Evolutionary conservation across 2,797 vertebrate species (phyloP).

Genomic region (Enteromius anoplus): DNA sequence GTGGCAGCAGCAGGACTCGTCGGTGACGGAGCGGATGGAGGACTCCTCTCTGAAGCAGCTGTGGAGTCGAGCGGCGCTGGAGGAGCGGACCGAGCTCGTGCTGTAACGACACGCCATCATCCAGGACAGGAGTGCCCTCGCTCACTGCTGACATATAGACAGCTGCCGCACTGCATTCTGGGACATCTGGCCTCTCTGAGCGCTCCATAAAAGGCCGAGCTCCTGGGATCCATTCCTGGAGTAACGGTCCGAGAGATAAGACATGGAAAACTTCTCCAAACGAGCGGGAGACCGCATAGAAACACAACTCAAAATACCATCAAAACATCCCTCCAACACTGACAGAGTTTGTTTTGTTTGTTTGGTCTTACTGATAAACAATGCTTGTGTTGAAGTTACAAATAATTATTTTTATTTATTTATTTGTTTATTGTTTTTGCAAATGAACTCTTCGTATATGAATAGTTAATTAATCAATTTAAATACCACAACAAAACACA

Average conservation of each 20-base stretch:
- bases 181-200: constrained; percentile 59
- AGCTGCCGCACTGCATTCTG: constrained; percentile 67
- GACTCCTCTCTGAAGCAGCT: constrained; percentile 67
- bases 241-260: constrained; percentile 77
- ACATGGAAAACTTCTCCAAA: constrained; percentile 51
- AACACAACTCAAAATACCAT: neutral
- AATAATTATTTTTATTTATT: neutral
- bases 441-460: too few species aligned
- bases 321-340: too few species aligned
- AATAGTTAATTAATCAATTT: too few species aligned
- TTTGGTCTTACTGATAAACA: neutral
- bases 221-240: constrained; percentile 64
- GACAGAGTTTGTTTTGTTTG: too few species aligned
- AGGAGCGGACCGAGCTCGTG: constrained; percentile 70
- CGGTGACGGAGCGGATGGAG: constrained; percentile 55
- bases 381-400: neutral
- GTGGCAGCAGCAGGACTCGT: neutral
- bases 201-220: constrained; percentile 73
- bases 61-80: constrained; percentile 66
- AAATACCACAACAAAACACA: too few species aligned
- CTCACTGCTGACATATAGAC: constrained; percentile 18
- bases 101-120: constrained; percentile 67
- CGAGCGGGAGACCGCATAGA: constrained; percentile 22
- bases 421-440: neutral
- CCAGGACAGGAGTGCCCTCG: neutral